These are phyloP conservation scores for Pseudochirops corinnae DNA, from an alignment of 2,797 vertebrate species.

Conservation along the genomic window DNA sequence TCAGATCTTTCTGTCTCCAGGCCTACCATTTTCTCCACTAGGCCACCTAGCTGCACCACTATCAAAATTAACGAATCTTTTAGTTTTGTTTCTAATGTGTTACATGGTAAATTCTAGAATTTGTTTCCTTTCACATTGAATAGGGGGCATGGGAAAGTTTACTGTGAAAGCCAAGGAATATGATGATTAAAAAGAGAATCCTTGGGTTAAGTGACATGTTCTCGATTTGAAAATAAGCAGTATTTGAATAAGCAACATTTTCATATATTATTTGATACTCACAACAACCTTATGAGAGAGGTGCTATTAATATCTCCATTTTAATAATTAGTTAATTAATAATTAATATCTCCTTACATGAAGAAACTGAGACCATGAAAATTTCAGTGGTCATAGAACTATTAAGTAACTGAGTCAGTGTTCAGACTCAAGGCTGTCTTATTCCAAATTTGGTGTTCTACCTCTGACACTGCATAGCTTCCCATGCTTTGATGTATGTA, in stretches of 20 bases:
- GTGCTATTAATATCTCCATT: not conserved
- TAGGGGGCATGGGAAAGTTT: not conserved
- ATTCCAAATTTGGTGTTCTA: not conserved
- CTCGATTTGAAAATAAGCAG: not conserved
- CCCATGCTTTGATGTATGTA: not conserved
- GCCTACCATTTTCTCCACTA: not conserved
- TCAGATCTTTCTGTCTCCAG: not conserved
- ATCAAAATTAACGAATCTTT: not conserved
- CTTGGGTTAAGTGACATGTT: not conserved
- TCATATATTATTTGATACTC: not conserved
- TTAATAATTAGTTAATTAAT: too few relatives aligned
- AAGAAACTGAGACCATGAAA: not conserved
- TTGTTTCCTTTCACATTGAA: not conserved
- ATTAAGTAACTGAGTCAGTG: not conserved
- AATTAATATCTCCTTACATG: too few relatives aligned
- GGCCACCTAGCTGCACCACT: not conserved
- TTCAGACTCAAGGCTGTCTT: not conserved
- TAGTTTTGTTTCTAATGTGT: not conserved
- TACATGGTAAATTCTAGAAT: not conserved
- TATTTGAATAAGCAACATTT: not conserved
- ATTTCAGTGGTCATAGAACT: not conserved
- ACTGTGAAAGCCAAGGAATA: not conserved
- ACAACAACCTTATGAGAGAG: not conserved
- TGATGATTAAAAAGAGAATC: not conserved
- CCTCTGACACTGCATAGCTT: not conserved